Evolutionary conservation across 1,140 invertebrate genomes (phyloP), one percentile per base, ranked within the genome.

Genomic region (Dufourea novaeangliae): DNA sequence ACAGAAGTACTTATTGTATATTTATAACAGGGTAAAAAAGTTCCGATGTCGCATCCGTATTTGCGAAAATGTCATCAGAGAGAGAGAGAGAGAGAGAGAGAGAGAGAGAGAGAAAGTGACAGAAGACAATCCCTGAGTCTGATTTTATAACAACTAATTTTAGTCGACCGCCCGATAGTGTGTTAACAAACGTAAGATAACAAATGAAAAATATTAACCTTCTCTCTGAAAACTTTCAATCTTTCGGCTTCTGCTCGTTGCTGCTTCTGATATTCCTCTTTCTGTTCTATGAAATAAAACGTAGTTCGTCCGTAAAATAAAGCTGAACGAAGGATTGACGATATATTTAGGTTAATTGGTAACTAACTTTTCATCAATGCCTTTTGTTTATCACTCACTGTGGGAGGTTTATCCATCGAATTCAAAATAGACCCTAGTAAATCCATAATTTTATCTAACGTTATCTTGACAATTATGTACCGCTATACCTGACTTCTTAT

Each of bases 361-460:
- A 77, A 92, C 92, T 92, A 86, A 94, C 94, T 96, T 93, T 95
- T 95, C 50, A 94, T 93, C 20, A 94, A 86, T 76, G 93, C 92
- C 83, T 95, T 95, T 89, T 96, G 95, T 64, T 94, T 94, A 78
- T 95, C 94, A 84, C 93, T 95, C 4, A 95, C 88, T n/a, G 94
- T 90, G 34, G 95, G 95, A 50, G 95, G 95, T 88, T 95, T 95
- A 81, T 96, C 95, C 95, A 96, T 96, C 3, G 95, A 95, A 90
- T 94, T 95, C 68, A 96, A 92, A 78, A 96, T 96, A 14, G 95
- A 96, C 34, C 94, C 95, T 52, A 96, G 87, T 39, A 96, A 91
- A 94, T 96, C 95, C 95, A 96, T 96, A 2, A 63, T 67, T 78
- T 59, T 75, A 73, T 14, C 14, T 29, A 20, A 32, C 8, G 6